Percentiles rank a stretch among this genome's conserved stretches.
Evolutionary conservation across 2,888 invertebrate species (phyloP).

Genomic region (Acrobasis repandana): DNA sequence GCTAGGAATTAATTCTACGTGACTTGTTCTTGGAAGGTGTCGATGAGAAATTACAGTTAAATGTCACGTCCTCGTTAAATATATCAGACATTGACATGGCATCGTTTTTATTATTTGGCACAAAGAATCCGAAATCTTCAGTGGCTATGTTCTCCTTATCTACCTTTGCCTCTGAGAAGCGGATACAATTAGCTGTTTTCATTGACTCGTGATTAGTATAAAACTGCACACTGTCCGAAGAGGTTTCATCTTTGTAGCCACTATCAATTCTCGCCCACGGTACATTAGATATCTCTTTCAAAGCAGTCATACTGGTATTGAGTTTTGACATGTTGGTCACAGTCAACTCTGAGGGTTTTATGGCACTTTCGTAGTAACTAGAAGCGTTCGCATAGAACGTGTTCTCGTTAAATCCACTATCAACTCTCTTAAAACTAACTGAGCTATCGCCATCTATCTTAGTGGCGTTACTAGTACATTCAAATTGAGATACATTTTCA

Average conservation of each 20-base stretch:
- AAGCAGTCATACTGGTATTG: constrained; percentile 50
- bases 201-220: constrained; percentile 44
- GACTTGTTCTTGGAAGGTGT: constrained; percentile 76
- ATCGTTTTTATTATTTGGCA: constrained; percentile 56
- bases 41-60: constrained; percentile 75
- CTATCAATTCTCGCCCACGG: constrained; percentile 77
- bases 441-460: constrained; percentile 56
- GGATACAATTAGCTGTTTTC: constrained; percentile 50
- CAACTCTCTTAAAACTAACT: constrained; percentile 66
- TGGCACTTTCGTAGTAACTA: constrained; percentile 78
- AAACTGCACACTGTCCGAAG: constrained; percentile 66
- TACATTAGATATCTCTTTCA: constrained; percentile 73
- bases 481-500: constrained; percentile 63
- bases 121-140: constrained; percentile 58
- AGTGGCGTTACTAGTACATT: constrained; percentile 48
- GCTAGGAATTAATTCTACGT: constrained; percentile 56
- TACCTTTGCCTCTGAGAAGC: constrained; percentile 56
- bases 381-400: constrained; percentile 70
- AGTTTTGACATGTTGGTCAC: constrained; percentile 57
- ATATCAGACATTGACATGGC: constrained; percentile 75
- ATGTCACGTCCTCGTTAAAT: constrained; percentile 71
- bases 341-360: constrained; percentile 77
- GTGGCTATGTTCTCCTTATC: constrained; percentile 63
- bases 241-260: constrained; percentile 75
- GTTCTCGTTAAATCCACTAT: constrained; percentile 75